Evolutionary conservation across 1,140 invertebrate genomes (phyloP), one percentile per base, ranked within the genome.

Genomic region (Drosophila arawakana): DNA sequence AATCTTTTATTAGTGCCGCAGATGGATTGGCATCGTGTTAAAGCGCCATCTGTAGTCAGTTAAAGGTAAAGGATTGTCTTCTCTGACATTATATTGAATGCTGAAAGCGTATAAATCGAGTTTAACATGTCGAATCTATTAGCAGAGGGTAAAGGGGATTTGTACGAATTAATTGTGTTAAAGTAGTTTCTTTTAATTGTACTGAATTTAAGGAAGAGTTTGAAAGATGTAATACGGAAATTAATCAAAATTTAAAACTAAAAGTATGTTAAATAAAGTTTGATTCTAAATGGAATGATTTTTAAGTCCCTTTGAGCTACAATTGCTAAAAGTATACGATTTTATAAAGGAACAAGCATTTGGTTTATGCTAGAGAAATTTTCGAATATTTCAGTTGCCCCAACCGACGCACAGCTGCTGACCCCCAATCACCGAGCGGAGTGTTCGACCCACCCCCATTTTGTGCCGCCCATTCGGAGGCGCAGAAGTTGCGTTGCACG

Each of bases 11-110:
- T 91, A 91, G 81, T 55, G 61, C 54, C 41, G 52, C 62, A 91
- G 90, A 91, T 91, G 90, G 86, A 91, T 91, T 85, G 89, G 79
- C 81, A 81, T 90, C 78, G 78, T 79, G 81, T 90, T 89, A 86
- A 86, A 86, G 84, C 83, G 83, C 73, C 83, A 86, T 88, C 83
- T 86, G 83, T 85, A 85, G 81, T 76, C 82, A 69, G 75, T 65
- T 65, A 62, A 78, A 82, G 76, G 83, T 83, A 58, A 58, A 21
- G 52, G 50, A 52, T 37, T 54, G n/a, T 54, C 50, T 37, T 54
- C 50, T 1, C 50, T 54, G 50, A 4, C 50, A 54, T 35, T 7
- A 15, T 15, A 15, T 18, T 34, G 50, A 13, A 25, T 15, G 13
- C 10, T 46, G 39, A 55, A 52, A 9, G 18, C 43, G 0, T 0